Percentiles rank a stretch among this genome's conserved stretches.
phyloP scores from a whole-genome alignment of 2,113 vertebrate species.

The Myrmecobius fasciatus region DNA sequence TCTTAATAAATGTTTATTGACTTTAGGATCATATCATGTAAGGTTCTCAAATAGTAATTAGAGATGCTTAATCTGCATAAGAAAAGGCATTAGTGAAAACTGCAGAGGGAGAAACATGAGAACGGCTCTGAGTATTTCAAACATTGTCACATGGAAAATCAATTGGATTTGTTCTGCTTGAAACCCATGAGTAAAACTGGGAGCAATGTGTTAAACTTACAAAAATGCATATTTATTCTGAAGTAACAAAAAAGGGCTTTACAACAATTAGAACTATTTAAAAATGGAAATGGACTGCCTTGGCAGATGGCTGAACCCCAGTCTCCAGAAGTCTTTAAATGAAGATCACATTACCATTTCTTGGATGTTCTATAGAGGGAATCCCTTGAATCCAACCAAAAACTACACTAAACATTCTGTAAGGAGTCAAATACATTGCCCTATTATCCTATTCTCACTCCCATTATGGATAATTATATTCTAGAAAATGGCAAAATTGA shows the following conservation, averaged over 20 bases:
- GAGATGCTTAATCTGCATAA: neutral
- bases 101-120: neutral
- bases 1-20: too few relatives aligned
- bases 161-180: neutral
- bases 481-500: constrained; percentile 87
- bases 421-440: too few relatives aligned
- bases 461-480: too few relatives aligned
- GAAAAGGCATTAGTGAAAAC: neutral
- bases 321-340: neutral
- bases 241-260: neutral
- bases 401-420: too few relatives aligned
- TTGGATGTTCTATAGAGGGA: neutral
- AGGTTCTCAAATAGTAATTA: neutral
- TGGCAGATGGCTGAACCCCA: neutral
- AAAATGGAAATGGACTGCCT: neutral
- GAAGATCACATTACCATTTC: neutral
- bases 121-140: neutral
- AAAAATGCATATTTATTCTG: neutral
- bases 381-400: too few relatives aligned
- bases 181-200: neutral
- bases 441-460: too few relatives aligned
- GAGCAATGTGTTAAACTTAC: neutral
- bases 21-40: too few relatives aligned
- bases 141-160: neutral
- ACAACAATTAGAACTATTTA: neutral